A percentile compares a stretch with the other conserved stretches of the same genome.
Conservation (phyloP, 2,888 invertebrate genomes). For the Hesperia comma region DNA sequence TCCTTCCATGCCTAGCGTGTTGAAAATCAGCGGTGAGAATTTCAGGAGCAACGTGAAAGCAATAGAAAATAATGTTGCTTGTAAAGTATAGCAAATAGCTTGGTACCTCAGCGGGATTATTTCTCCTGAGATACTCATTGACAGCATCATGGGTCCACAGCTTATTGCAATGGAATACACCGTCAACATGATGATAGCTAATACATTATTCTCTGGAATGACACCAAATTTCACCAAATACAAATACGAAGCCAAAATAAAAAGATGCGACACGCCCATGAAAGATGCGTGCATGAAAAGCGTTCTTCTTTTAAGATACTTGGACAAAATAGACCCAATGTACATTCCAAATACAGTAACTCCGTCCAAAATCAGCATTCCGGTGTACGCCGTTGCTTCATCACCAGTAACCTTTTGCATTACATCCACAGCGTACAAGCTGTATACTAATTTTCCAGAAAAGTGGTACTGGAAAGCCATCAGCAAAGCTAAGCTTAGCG, state of each 20-base stretch:
- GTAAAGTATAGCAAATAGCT: constrained; percentile 53
- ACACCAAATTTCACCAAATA: constrained; percentile 52
- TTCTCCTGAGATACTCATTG: constrained; percentile 59
- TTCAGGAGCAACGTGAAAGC: constrained; percentile 57
- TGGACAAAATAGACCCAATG: constrained; percentile 47
- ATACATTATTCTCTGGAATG: constrained; percentile 53
- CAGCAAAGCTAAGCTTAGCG: constrained; percentile 53
- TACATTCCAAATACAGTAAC: constrained; percentile 57
- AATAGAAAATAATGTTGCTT: constrained; percentile 53
- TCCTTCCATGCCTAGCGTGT: constrained; percentile 54
- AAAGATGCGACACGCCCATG: constrained; percentile 56
- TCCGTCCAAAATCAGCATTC: constrained; percentile 66
- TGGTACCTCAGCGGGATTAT: constrained; percentile 60
- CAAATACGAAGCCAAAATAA: constrained; percentile 58
- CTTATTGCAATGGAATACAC: constrained; percentile 61
- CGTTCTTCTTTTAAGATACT: constrained; percentile 47
- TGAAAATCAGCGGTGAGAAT: constrained; percentile 58
- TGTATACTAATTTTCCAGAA: constrained; percentile 58
- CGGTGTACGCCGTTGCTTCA: constrained; percentile 57
- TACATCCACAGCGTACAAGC: constrained; percentile 60
- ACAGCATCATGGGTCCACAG: constrained; percentile 65
- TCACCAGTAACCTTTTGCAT: constrained; percentile 56
- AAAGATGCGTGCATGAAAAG: constrained; percentile 55
- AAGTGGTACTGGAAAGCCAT: constrained; percentile 57
- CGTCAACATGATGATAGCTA: constrained; percentile 52